Percentiles rank a stretch among this genome's conserved stretches.
Conservation (phyloP, 2,797 vertebrate species). For the Sandelia bainsii region DNA sequence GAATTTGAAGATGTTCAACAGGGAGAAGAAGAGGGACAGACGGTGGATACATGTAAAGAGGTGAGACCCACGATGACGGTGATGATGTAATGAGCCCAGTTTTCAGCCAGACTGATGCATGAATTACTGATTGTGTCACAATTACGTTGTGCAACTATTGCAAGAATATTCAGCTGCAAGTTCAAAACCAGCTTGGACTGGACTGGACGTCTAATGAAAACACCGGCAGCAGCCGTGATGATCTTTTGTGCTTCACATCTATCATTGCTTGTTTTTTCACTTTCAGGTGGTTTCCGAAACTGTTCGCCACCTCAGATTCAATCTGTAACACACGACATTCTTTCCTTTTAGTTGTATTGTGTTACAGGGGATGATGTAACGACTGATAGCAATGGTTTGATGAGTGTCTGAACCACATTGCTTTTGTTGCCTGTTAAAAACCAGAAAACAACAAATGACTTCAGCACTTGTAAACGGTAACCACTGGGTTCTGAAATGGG, state of each 20-base stretch:
- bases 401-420: neutral
- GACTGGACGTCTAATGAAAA: neutral
- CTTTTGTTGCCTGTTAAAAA: neutral
- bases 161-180: neutral
- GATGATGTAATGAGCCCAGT: neutral
- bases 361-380: conserved; percentile 2
- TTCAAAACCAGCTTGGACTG: neutral
- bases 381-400: neutral
- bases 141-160: neutral
- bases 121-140: too few relatives aligned
- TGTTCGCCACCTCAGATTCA: conserved; percentile 1
- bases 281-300: neutral
- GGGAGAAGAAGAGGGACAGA: neutral
- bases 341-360: neutral
- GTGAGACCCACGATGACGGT: neutral
- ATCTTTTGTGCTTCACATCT: neutral
- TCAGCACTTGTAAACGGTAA: neutral
- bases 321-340: neutral
- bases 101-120: neutral
- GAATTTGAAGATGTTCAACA: neutral
- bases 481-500: neutral
- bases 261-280: neutral
- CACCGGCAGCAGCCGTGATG: neutral
- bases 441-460: neutral
- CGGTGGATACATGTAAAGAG: neutral